Base-by-base conservation (phyloP, 2,888 invertebrate genomes). In the Scaptomyza flava region DNA sequence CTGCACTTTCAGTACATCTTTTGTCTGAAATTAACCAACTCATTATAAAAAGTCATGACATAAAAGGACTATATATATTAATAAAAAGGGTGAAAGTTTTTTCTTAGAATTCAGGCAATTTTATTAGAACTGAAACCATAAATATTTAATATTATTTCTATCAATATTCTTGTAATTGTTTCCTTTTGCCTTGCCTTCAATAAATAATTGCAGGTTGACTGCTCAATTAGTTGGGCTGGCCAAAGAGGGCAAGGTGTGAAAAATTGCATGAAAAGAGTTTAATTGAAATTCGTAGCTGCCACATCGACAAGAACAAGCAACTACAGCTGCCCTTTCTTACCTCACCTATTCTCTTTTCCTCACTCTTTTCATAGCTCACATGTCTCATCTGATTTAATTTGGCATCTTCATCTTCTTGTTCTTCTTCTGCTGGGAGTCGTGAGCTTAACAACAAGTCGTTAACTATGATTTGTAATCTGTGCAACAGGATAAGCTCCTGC, bases 401-500 rank as follows among this genome's bases (percentile, higher is more conserved):
- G 70, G 51, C 42, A 68, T 62, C 58, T 58, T 34, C 11, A n/a
- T 36, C n/a, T n/a, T n/a, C 12, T 36, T 36, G 5, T 4, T n/a
- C 36, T 36, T 36, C n/a, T 36, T 36, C 6, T 36, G 6, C 38
- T 38, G 30, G n/a, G 63, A 60, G 60, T 74, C 75, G 74, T 74
- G 74, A 42, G 61, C 56, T 46, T 42, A 38, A 65, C 60, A 43
- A 23, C 23, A 47, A 61, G 71, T 81, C 73, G 84, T 81, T 81
- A 81, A 79, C 76, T 65, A 79, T 83, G 81, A 83, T 81, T 81
- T 81, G 77, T 78, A 65, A 73, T 76, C 84, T 69, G 62, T 61
- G 68, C 64, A 73, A 57, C 56, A 60, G 65, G 56, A 68, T 30
- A 41, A 41, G 57, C 62, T 70, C 27, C 50, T 59, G 72, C 70